Percentiles rank a stretch among this genome's conserved stretches.
Conservation (phyloP, 2,797 vertebrate species). For the Botia almorhae region DNA sequence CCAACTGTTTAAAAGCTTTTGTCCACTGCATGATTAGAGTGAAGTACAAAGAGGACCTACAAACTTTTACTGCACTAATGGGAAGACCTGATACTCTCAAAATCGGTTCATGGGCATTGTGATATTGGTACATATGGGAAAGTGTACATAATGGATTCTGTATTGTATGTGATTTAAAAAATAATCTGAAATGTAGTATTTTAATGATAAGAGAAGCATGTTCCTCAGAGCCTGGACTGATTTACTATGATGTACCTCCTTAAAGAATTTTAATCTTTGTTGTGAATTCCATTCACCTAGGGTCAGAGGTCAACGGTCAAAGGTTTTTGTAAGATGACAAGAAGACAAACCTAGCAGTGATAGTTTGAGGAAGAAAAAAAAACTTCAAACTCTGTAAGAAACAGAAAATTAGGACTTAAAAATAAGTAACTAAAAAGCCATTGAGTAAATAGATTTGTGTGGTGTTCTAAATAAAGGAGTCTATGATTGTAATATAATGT, state of each 20-base stretch:
- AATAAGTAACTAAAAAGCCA: slow-evolving; percentile 78
- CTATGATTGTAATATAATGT: slow-evolving; percentile 80
- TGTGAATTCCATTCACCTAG: slow-evolving; percentile 76
- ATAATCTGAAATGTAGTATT: slow-evolving; percentile 76
- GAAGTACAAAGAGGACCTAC: slow-evolving; percentile 63
- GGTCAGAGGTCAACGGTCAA: slow-evolving; percentile 72
- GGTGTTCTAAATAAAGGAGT: slow-evolving; percentile 80
- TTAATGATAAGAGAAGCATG: slow-evolving; percentile 81
- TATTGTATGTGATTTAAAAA: slow-evolving; percentile 79
- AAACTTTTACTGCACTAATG: slow-evolving; percentile 44
- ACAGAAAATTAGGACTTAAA: slow-evolving; percentile 65
- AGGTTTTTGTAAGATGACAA: slow-evolving; percentile 65
- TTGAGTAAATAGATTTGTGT: slow-evolving; percentile 82
- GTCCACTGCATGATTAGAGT: slow-evolving; percentile 75
- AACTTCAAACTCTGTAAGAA: slow-evolving; percentile 57
- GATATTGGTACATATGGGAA: slow-evolving; percentile 69
- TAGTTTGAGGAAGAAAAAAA: slow-evolving; percentile 62
- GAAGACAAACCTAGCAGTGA: slow-evolving; percentile 61
- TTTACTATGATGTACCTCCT: slow-evolving; percentile 70
- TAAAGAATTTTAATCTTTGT: slow-evolving; percentile 79
- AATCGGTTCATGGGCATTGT: slow-evolving; percentile 57
- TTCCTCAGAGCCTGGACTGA: slow-evolving; percentile 68
- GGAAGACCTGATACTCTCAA: slow-evolving; percentile 41
- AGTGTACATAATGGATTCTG: slow-evolving; percentile 82
- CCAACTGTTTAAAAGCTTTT: slow-evolving; percentile 70